These are phyloP conservation scores for Leptopilina syphax DNA, from an alignment of 2,888 invertebrate genomes.

Conservation along the genomic window DNA sequence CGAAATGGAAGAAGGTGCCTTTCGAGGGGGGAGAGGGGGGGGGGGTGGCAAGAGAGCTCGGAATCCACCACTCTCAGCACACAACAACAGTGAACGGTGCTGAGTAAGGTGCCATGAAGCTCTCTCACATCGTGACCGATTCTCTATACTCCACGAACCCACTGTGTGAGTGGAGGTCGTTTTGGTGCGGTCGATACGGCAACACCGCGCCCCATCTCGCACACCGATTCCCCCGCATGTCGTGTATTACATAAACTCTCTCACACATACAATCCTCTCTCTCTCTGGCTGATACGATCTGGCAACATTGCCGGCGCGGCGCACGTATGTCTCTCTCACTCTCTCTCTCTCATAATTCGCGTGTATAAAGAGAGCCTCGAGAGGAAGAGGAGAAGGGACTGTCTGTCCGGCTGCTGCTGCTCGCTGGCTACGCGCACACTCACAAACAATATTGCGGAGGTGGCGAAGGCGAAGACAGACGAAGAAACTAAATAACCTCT, in stretches of 20 bases:
- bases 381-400: too few species aligned
- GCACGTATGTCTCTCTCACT: not conserved
- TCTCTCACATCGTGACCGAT: conserved; percentile 50
- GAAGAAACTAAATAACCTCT: not conserved
- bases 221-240: conserved; percentile 42
- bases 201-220: conserved; percentile 71
- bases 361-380: too few species aligned
- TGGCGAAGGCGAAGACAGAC: conserved; percentile 49
- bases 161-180: conserved; percentile 52
- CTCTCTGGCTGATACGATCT: conserved; percentile 48
- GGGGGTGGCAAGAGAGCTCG: conserved; percentile 41
- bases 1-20: too few species aligned
- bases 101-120: conserved; percentile 64
- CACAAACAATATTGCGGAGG: conserved; percentile 53
- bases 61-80: conserved; percentile 51
- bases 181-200: conserved; percentile 74
- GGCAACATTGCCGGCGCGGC: conserved; percentile 57
- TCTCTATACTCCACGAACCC: conserved; percentile 46
- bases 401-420: conserved; percentile 23
- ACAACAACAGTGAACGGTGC: conserved; percentile 51
- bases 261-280: conserved; percentile 44
- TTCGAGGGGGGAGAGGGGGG: too few species aligned
- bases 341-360: too few species aligned
- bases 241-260: conserved; percentile 44
- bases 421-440: conserved; percentile 53